Evolutionary conservation across 2,113 vertebrate genomes (phyloP), one percentile per base, ranked within the genome.

Genomic region (Butorides virescens): DNA sequence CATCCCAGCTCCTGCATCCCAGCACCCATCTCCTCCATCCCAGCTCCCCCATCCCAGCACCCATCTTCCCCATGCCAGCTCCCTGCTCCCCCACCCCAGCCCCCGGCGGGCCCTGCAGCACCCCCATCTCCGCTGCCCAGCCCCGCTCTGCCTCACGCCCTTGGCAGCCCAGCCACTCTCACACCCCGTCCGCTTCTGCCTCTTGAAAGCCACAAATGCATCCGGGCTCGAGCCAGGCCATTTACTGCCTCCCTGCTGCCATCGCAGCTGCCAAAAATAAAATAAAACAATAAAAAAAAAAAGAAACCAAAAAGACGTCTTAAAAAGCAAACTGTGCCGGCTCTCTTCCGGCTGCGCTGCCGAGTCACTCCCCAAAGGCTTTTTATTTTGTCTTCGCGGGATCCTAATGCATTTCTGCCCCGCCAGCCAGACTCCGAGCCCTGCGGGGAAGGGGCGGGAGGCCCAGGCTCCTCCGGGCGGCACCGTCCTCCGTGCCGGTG

Each of bases 131-230:
- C 53, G 12, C 6, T 13, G 5, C 63, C 32, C 39, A 47, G 49
- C 79, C 76, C 47, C 17, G 3, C 73, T 49, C 23, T 91, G 83
- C 79, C 62, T 92, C 93, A 88, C 42, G 73, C 22, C 84, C 89
- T 92, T 18, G 2, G 27, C 62, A 42, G 73, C 44, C 0, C 80
- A 30, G 71, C 55, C 56, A 6, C n/a, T 62, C 71, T 85, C 63
- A 7, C 59, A 7, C 84, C 86, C 84, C 6, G 3, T 67, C 29
- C 68, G 8, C 67, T 21, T 77, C 58, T 30, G 49, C 85, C 44
- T 86, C 94, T 77, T n/a, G 77, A 84, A 95, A 94, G 79, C 94
- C 94, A 49, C 94, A 91, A 92, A 95, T 85, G 91, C 50, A 84
- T 92, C 81, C 8, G 5, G 73, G 63, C 88, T 93, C 9, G 5